Conservation (phyloP, 2,888 invertebrate species). For the Linyphia triangularis region DNA sequence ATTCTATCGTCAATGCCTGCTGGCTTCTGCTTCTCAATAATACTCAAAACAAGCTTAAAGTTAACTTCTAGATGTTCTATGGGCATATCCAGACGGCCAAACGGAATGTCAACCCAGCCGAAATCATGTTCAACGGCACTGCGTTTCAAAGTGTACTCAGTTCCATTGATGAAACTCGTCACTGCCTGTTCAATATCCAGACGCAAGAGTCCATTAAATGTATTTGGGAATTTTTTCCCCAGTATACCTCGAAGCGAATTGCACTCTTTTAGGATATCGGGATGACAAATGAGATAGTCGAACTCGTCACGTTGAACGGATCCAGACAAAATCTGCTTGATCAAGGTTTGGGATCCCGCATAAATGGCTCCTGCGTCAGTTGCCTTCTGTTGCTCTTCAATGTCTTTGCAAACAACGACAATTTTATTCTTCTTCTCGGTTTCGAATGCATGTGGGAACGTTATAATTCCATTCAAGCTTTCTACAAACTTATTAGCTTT, state of each 20-base stretch:
- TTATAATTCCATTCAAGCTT: constrained; percentile 85
- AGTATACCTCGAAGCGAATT: constrained; percentile 88
- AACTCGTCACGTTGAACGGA: constrained; percentile 83
- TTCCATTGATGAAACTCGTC: constrained; percentile 85
- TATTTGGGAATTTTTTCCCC: constrained; percentile 87
- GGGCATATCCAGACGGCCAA: constrained; percentile 84
- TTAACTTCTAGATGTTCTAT: constrained; percentile 86
- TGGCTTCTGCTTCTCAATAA: constrained; percentile 85
- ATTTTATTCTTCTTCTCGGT: constrained; percentile 86
- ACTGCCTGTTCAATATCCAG: constrained; percentile 84
- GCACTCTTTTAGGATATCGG: constrained; percentile 88
- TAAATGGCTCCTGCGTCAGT: constrained; percentile 86
- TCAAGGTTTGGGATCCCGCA: constrained; percentile 87
- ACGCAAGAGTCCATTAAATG: constrained; percentile 84
- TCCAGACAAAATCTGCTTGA: constrained; percentile 85
- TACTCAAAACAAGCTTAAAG: constrained; percentile 84
- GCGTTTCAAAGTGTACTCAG: constrained; percentile 84
- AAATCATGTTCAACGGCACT: constrained; percentile 87
- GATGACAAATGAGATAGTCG: constrained; percentile 88
- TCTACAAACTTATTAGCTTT: constrained; percentile 86
- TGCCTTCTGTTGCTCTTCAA: constrained; percentile 83
- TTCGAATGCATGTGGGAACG: constrained; percentile 86
- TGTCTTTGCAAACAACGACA: constrained; percentile 86
- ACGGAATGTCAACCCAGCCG: constrained; percentile 79
- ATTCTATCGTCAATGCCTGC: constrained; percentile 28